Evolutionary conservation across 2,888 invertebrate species (phyloP), one percentile per base, ranked within the genome.

Genomic region (Pseudolycoriella hygida): DNA sequence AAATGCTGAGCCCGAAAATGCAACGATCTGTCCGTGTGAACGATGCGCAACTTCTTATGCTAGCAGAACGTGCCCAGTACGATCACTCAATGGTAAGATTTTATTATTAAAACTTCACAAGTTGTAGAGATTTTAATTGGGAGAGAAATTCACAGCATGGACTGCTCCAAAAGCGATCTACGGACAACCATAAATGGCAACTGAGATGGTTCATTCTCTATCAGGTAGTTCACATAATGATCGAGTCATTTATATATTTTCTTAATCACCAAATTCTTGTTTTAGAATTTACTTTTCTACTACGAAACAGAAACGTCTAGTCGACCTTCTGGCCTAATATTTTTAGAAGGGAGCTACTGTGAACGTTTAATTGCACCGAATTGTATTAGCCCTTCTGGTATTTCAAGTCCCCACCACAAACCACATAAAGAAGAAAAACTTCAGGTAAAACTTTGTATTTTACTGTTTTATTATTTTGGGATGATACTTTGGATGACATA

Each of bases 181-280:
- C 84, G 1, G 88, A 89, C 60, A 83, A 77, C 56, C 78, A 78
- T 51, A 89, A 87, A 66, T 92, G 92, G 92, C 88, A 89, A 61
- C 67, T 78, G 43, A 68, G 84, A 45, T 84, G 82, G 80, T 85
- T 85, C 61, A 73, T 83, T 25, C 70, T 85, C 2, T 85, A 85
- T 57, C 84, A 85, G 77, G 85, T 84, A 61, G 68, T 60, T 52
- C 32, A 20, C n/a, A n/a, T n/a, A n/a, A n/a, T n/a, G n/a, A n/a
- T n/a, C n/a, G n/a, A n/a, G 11, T 20, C 43, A 15, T n/a, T n/a
- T n/a, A n/a, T n/a, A n/a, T n/a, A n/a, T n/a, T n/a, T n/a, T n/a
- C n/a, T n/a, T n/a, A n/a, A n/a, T n/a, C n/a, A n/a, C n/a, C n/a
- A n/a, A n/a, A n/a, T n/a, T n/a, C n/a, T n/a, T n/a, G n/a, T 76